Percentiles rank a stretch among this genome's conserved stretches.
Conservation (phyloP, 2,888 invertebrate species). For the Mycalesis mineus region DNA sequence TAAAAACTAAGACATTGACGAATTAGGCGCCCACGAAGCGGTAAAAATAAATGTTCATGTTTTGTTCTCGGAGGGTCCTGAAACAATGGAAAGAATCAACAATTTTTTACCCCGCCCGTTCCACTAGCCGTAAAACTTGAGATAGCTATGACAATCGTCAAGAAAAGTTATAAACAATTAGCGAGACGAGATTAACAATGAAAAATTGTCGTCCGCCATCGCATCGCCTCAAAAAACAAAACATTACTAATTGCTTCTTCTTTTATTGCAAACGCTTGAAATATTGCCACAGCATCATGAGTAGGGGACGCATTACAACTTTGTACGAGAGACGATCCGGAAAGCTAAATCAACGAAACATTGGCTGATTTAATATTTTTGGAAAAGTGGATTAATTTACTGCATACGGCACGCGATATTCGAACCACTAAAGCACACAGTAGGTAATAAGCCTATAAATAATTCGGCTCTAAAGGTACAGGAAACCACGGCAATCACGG, state of each 20-base stretch:
- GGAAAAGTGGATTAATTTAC: too few relatives aligned
- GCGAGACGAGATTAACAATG: slow-evolving; percentile 36
- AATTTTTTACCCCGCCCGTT: slow-evolving; percentile 23
- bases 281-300: slow-evolving; percentile 31
- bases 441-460: too few relatives aligned
- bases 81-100: slow-evolving; percentile 24
- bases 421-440: too few relatives aligned
- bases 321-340: not conserved
- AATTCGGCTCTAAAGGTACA: too few relatives aligned
- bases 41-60: slow-evolving; percentile 15
- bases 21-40: not conserved
- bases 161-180: slow-evolving; percentile 38
- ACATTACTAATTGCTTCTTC: slow-evolving; percentile 42
- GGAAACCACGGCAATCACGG: too few relatives aligned
- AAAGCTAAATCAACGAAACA: too few relatives aligned
- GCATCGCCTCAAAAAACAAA: slow-evolving; percentile 36
- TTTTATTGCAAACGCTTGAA: slow-evolving; percentile 38
- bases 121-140: slow-evolving; percentile 26
- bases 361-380: too few relatives aligned
- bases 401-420: too few relatives aligned
- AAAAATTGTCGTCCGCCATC: slow-evolving; percentile 35
- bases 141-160: slow-evolving; percentile 32
- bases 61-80: slow-evolving; percentile 15
- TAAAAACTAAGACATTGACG: slow-evolving; percentile 3
- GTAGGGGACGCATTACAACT: slow-evolving; percentile 6